Evolutionary conservation across 2,888 invertebrate species (phyloP).

Genomic region (Hyposoter dolosus): DNA sequence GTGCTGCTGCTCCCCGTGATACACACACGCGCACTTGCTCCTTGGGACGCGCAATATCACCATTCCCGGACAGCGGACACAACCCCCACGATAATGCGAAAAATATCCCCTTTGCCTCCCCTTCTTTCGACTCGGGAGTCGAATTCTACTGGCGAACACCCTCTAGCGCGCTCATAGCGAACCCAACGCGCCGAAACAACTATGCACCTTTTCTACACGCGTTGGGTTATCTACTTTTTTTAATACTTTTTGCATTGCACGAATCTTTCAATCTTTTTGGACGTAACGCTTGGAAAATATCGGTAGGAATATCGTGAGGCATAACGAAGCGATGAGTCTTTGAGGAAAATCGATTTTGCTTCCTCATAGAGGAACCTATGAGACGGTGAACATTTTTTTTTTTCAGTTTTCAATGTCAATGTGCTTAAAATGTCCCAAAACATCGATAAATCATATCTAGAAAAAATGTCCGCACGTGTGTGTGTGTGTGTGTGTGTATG

Average conservation of each 20-base stretch:
- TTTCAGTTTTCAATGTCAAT: no score
- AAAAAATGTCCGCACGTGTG: no score
- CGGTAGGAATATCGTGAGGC: background rate
- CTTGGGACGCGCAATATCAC: background rate
- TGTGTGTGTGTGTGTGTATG: no score
- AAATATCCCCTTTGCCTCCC: background rate
- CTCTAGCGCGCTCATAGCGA: background rate
- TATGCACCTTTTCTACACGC: background rate
- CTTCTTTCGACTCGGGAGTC: background rate
- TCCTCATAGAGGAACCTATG: no score
- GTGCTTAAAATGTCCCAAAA: no score
- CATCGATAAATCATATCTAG: no score
- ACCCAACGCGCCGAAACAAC: background rate
- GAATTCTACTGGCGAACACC: background rate
- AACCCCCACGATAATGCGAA: conserved; percentile 6
- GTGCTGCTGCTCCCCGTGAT: background rate
- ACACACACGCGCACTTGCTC: conserved; percentile 12
- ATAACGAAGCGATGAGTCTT: background rate
- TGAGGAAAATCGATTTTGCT: no score
- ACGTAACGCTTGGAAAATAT: background rate
- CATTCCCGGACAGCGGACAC: background rate
- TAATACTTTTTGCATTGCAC: background rate
- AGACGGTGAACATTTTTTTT: no score
- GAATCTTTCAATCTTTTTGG: background rate
- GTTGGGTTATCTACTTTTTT: background rate